Evolutionary conservation across 2,888 invertebrate species (phyloP).

Genomic region (Rhagonycha lutea): DNA sequence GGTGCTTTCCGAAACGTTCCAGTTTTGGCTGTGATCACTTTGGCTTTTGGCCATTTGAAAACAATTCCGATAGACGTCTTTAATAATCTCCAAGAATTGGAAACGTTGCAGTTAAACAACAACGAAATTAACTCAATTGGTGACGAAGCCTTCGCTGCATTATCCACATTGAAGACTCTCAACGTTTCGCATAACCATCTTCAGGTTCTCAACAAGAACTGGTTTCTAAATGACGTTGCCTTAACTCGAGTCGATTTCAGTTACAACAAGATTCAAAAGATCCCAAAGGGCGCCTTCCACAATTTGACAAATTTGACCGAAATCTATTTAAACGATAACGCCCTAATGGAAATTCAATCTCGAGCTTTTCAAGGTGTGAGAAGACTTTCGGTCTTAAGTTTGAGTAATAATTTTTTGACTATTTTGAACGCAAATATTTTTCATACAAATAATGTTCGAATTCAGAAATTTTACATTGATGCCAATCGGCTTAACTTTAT

Average conservation of each 20-base stretch:
- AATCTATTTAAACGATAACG: not conserved
- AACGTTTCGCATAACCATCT: not conserved
- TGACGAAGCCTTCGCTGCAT: not conserved
- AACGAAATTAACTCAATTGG: not conserved
- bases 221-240: not conserved
- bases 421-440: not conserved
- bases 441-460: not conserved
- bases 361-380: not conserved
- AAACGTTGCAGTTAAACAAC: not conserved
- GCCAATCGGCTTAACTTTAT: constrained; percentile 5
- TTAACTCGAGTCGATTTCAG: not conserved
- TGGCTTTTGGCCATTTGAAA: not conserved
- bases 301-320: not conserved
- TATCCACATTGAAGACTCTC: not conserved
- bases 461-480: not conserved
- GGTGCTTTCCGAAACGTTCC: constrained; percentile 6
- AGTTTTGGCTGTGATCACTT: not conserved
- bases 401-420: not conserved
- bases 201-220: not conserved
- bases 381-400: not conserved
- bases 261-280: not conserved
- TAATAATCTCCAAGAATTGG: not conserved
- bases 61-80: not conserved
- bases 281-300: not conserved
- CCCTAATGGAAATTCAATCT: not conserved